phyloP scores from a whole-genome alignment of 2,113 vertebrate genomes.

The Notarius quadriscutis region DNA sequence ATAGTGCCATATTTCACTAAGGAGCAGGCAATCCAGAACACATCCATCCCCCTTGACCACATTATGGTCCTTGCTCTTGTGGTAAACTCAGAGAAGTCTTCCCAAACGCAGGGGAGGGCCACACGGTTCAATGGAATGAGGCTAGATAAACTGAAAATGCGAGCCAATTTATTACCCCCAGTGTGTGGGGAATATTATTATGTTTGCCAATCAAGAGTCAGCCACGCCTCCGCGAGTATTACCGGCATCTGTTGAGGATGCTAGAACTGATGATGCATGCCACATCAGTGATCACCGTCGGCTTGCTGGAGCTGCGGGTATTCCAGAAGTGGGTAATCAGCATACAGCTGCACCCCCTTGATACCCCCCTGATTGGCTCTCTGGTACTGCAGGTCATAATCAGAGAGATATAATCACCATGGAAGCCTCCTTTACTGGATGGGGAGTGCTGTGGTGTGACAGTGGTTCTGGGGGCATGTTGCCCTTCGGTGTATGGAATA shows the following conservation, averaged over 20 bases:
- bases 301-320: background rate
- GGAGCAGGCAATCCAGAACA: background rate
- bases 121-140: background rate
- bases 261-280: conserved; percentile 4
- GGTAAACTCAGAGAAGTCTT: background rate
- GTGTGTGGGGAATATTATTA: background rate
- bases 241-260: background rate
- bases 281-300: background rate
- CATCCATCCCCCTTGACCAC: background rate
- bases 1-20: too few species aligned
- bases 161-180: background rate
- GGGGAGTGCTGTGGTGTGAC: background rate
- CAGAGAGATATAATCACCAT: background rate
- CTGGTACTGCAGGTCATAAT: background rate
- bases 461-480: background rate
- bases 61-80: background rate
- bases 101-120: background rate
- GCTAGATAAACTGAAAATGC: background rate
- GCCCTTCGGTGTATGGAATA: background rate
- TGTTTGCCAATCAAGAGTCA: background rate
- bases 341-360: background rate
- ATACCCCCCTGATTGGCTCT: background rate
- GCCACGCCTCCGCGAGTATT: background rate
- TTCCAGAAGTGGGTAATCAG: conserved; percentile 5
- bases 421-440: background rate